Conservation (phyloP, 2,797 vertebrate genomes). For the Tolypeutes matacus region DNA sequence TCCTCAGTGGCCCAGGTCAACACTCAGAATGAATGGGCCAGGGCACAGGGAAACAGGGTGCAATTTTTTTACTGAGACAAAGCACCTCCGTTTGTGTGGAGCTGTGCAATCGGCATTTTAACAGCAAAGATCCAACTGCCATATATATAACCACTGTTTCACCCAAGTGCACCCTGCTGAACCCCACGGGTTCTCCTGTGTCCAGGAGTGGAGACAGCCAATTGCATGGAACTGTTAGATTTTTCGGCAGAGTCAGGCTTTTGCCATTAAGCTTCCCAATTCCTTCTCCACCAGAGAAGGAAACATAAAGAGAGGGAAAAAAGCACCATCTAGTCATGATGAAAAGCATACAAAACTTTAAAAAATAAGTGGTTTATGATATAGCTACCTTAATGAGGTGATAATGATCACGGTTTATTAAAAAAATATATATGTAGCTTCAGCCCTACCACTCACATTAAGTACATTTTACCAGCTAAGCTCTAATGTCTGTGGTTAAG, state of each 20-base stretch:
- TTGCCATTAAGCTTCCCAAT: conserved; percentile 15
- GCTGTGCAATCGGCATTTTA: background rate
- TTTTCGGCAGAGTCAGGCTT: background rate
- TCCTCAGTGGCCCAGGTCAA: background rate
- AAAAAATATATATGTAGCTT: background rate
- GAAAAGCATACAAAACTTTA: background rate
- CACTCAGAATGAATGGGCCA: background rate
- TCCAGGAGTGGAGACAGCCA: background rate
- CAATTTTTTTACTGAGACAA: background rate
- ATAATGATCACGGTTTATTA: conserved; percentile 20
- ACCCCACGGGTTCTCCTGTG: background rate
- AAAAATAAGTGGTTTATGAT: background rate
- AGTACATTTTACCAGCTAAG: background rate
- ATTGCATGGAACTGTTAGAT: background rate
- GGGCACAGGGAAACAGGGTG: background rate
- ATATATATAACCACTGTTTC: background rate
- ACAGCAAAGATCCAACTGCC: background rate
- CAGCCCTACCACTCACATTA: background rate
- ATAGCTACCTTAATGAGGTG: conserved; percentile 4
- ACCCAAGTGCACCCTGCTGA: background rate
- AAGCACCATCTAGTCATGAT: background rate
- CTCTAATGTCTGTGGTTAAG: background rate
- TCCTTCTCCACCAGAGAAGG: background rate
- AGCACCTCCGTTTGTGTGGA: background rate
- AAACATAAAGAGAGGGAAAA: background rate